phyloP scores from a whole-genome alignment of 1,140 invertebrate species.

The Cyphomyrmex costatus region DNA sequence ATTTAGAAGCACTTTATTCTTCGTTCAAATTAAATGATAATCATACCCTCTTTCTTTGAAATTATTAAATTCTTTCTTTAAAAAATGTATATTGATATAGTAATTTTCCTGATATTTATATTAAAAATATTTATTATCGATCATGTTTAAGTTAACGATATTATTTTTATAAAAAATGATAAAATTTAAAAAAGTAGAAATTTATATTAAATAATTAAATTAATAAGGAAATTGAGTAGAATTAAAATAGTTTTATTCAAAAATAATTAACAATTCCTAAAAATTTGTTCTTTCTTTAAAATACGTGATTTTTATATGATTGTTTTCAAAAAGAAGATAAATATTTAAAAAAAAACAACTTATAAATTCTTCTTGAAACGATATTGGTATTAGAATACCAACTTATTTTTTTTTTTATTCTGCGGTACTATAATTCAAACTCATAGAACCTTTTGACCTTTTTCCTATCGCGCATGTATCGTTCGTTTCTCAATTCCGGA shows the following conservation, averaged over 20 bases:
- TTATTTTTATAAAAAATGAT: background rate
- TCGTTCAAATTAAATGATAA: slow-evolving; percentile 1
- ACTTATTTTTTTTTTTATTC: background rate
- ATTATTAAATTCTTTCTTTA: background rate
- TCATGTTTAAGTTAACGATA: background rate
- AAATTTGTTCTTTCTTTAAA: background rate
- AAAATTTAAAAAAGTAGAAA: background rate
- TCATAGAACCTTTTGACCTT: slow-evolving; percentile 9
- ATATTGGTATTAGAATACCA: background rate
- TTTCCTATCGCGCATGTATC: slow-evolving; percentile 33
- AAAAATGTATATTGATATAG: background rate
- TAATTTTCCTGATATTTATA: background rate
- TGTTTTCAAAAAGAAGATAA: background rate
- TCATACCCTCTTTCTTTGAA: slow-evolving; percentile 1
- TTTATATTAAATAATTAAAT: background rate
- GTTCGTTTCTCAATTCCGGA: background rate
- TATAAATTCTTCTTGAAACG: slow-evolving; percentile 11
- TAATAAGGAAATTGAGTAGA: background rate
- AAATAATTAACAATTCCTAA: background rate
- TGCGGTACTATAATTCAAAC: background rate
- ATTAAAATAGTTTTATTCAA: background rate
- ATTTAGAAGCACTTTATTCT: slow-evolving; percentile 45
- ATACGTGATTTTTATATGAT: background rate
- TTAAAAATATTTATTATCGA: background rate
- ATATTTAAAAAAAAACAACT: background rate